Evolutionary conservation across 2,797 vertebrate species (phyloP), one percentile per base, ranked within the genome.

Genomic region (Numenius phaeopus): DNA sequence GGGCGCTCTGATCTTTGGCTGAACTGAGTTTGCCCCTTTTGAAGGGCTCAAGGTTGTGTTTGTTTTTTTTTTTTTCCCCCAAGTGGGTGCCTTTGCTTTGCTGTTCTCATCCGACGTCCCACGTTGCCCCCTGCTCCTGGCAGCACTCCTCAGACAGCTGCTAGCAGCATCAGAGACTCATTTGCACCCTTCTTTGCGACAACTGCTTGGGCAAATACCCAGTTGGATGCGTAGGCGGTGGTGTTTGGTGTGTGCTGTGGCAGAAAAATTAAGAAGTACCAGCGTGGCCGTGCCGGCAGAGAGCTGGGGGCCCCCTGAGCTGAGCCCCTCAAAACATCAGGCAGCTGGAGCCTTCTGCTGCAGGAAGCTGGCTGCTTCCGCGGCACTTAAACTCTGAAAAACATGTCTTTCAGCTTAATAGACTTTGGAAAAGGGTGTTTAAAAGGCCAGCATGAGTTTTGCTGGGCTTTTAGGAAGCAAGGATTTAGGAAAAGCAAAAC

Each of bases 231-330:
- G 5, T 20, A 14, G 55, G 8, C 50, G 42, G 59, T 8, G 14
- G 8, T 23, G 71, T 11, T 59, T 6, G 57, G 7, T 27, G 42
- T 58, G 87, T 71, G 78, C 78, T 26, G 65, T 9, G 42, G 40
- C 34, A 79, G 75, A 14, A 44, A 12, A 57, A 61, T 14, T 19
- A 23, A 58, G 58, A 71, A 6, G 47, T 20, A 15, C 52, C 29
- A 10, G 7, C 0, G 2, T 9, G 7, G 79, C 27, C 2, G 4
- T 61, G 44, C 20, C 3, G 0, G 30, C 2, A 5, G 32, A 1
- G 3, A 83, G 32, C 9, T 5, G 5, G 46, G 78, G 65, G 12
- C 61, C 55, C 77, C 57, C 19, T 11, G 8, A 10, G 13, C 54
- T 9, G 4, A 59, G 39, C 18, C 71, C 52, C n/a, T 50, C 10